Evolutionary conservation across 2,888 invertebrate genomes (phyloP), one percentile per base, ranked within the genome.

Genomic region (Chouioia cunea): DNA sequence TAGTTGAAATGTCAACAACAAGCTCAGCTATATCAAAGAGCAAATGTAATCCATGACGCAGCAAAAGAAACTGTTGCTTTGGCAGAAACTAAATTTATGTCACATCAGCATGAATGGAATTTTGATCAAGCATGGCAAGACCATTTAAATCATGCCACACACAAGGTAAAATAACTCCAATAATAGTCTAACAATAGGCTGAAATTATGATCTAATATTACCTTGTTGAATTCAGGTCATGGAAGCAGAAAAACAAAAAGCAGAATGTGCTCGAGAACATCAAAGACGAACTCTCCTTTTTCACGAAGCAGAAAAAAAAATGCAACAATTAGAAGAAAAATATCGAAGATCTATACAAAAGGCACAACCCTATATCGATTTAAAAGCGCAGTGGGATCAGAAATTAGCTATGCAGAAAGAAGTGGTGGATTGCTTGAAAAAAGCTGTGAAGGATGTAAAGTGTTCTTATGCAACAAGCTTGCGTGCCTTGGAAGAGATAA

Each of bases 51-150:
- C 63, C 97, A 97, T 86, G 92, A 93, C 56, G 97, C 96, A 1
- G 97, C 97, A 0, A 96, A 96, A 85, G 96, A 97, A 87, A 97
- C 96, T 0, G 97, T 97, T 65, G 92, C 94, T 0, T 84, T 97
- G 57, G 97, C 97, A 0, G 97, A 97, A 85, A 92, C 94, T 84
- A 89, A 95, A 74, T 93, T 92, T 80, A 84, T 89, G 80, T 89
- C 83, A 85, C 89, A 93, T 81, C 91, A 92, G 82, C 91, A 93
- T 78, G 93, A 93, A 85, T 92, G 93, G 91, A 94, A 95, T 85
- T 96, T 97, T 85, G 97, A 97, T 87, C 94, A 93, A 87, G 96
- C 97, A 78, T 97, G 97, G 97, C 97, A 97, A 87, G 97, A 97
- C 87, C 96, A 96, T 91, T 90, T 97, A 74, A 97, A 97, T 87